A percentile compares a stretch with the other conserved stretches of the same genome.
Evolutionary conservation across 2,888 invertebrate species (phyloP).

Genomic region (Cosmopolites sordidus): DNA sequence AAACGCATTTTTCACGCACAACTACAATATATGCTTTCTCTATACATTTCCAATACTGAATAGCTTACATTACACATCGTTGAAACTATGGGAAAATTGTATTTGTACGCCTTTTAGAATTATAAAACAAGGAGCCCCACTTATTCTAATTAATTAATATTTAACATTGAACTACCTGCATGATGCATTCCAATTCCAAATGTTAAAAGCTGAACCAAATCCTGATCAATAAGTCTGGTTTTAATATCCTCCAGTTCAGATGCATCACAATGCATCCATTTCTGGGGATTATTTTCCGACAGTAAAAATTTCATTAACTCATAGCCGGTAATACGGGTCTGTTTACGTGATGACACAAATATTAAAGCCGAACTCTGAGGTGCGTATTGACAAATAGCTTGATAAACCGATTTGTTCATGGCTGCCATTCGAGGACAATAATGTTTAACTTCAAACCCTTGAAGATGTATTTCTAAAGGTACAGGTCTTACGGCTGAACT

Average conservation of each 20-base stretch:
- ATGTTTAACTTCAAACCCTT: conserved; percentile 95
- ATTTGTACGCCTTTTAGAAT: no score
- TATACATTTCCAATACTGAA: no score
- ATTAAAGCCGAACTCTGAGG: conserved; percentile 87
- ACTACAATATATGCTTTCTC: no score
- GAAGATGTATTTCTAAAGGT: conserved; percentile 79
- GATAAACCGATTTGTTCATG: conserved; percentile 98
- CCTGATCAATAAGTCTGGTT: conserved; percentile 71
- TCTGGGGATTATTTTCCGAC: conserved; percentile 88
- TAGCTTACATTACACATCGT: no score
- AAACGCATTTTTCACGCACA: no score
- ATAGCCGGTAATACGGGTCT: conserved; percentile 89
- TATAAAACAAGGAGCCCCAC: no score
- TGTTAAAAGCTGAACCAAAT: conserved; percentile 86
- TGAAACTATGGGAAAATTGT: no score
- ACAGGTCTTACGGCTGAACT: conserved; percentile 96
- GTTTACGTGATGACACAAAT: conserved; percentile 93
- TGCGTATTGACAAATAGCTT: conserved; percentile 90
- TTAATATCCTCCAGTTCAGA: conserved; percentile 78
- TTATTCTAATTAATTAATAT: no score
- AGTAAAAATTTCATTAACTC: conserved; percentile 90
- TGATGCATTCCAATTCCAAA: conserved; percentile 99
- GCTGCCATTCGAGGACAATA: conserved; percentile 99
- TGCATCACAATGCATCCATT: conserved; percentile 88
- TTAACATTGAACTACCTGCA: no score